Percentiles rank a stretch among this genome's conserved stretches.
Evolutionary conservation across 2,888 invertebrate genomes (phyloP).

Genomic region (Cosmopolites sordidus): DNA sequence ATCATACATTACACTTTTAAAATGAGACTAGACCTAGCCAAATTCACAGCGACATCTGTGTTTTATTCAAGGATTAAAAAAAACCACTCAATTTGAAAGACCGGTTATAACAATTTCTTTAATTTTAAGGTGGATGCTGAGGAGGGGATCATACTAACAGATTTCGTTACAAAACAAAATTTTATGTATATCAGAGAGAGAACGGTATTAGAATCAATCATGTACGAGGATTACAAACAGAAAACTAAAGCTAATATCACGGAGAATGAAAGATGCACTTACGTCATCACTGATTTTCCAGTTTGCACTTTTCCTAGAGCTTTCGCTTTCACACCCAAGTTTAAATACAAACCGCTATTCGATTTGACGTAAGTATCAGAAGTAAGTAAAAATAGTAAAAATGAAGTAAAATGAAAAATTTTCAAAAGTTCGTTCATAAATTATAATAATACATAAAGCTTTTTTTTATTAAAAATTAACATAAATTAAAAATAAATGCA

Average conservation of each 20-base stretch:
- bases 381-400: no score
- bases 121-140: slow-evolving; percentile 17
- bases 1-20: no score
- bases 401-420: no score
- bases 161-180: slow-evolving; percentile 49
- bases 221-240: slow-evolving; percentile 65
- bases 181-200: slow-evolving; percentile 67
- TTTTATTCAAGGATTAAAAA: no score
- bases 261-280: slow-evolving; percentile 68
- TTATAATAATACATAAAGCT: no score
- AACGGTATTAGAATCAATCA: slow-evolving; percentile 62
- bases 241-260: slow-evolving; percentile 51
- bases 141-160: slow-evolving; percentile 47
- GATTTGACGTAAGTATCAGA: slow-evolving; percentile 66
- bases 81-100: no score
- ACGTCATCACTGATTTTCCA: slow-evolving; percentile 66
- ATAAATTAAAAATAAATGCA: no score
- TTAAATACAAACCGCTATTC: slow-evolving; percentile 58
- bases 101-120: no score
- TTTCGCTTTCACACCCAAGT: slow-evolving; percentile 66
- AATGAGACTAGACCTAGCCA: no score
- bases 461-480: no score
- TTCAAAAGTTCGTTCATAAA: no score
- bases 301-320: slow-evolving; percentile 65
- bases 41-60: no score